Base-by-base conservation (phyloP, 2,113 vertebrate species). In the Podarcis raffonei region DNA sequence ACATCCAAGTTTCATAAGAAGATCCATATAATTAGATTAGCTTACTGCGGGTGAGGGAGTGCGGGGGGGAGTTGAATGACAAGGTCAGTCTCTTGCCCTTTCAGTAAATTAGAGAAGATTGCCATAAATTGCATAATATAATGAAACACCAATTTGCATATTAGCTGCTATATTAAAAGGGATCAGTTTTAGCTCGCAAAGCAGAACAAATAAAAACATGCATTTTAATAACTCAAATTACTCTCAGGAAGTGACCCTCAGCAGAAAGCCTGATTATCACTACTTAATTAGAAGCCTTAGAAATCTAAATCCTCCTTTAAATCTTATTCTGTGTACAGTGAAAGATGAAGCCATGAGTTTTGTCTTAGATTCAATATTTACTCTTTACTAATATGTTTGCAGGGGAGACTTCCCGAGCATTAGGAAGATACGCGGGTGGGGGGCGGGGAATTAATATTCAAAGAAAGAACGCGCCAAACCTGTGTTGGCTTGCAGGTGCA, bases 341-440 rank as follows among this genome's bases (percentile, higher is more conserved):
- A 97, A 97, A 97, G 97, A 97, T 96, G 97, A 97, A 97, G 95
- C 97, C 97, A 90, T 95, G 98, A 98, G 97, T 99, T 99, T 98
- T 99, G 98, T 98, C 98, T 97, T 97, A 98, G 98, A 98, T 98
- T 98, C 98, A 99, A 99, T 99, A 99, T 99, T 99, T 99, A 99
- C 98, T 98, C 98, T 98, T 98, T 98, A 97, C 98, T 99, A 97
- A 98, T 98, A 97, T 98, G 97, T 98, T 98, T 98, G 98, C 98
- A 98, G 95, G 97, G 97, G 96, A 97, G 97, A 98, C 98, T 98
- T 98, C 97, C 96, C 93, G 94, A 96, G 95, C 95, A 97, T 98
- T 97, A 97, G 95, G 96, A 96, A 98, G 97, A 97, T 97, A 97
- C 92, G 96, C 89, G 74, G 97, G 97, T n/a, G 59, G 94, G 96